Conservation (phyloP, 2,797 vertebrate genomes). For the Brotogeris chrysoptera region DNA sequence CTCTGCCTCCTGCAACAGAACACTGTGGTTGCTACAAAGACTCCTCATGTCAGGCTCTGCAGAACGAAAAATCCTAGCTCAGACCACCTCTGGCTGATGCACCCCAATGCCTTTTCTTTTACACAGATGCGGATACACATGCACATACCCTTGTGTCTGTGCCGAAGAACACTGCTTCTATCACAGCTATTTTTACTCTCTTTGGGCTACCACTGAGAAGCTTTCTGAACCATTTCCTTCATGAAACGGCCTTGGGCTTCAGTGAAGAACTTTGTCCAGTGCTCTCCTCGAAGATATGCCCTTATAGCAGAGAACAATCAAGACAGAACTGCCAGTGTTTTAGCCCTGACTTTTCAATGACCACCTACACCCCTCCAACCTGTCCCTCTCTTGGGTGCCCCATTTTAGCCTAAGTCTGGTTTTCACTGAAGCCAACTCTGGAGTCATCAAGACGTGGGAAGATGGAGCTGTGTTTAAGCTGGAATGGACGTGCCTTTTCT, state of each 20-base stretch:
- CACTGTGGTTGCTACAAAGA: not conserved
- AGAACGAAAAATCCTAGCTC: not conserved
- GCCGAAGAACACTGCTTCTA: not conserved
- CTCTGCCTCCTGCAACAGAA: conserved; percentile 28
- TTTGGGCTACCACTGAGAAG: not conserved
- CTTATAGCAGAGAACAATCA: not conserved
- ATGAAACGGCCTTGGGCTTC: not conserved
- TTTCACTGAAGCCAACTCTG: not conserved
- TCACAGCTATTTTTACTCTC: not conserved
- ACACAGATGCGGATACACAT: not conserved
- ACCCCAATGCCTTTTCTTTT: not conserved
- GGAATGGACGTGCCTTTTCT: not conserved
- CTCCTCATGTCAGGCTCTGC: not conserved
- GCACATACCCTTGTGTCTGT: not conserved
- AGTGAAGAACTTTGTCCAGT: not conserved
- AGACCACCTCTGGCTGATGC: not conserved
- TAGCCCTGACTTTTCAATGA: not conserved
- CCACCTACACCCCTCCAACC: not conserved
- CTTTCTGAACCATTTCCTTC: not conserved
- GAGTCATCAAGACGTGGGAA: not conserved
- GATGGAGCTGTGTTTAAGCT: not conserved
- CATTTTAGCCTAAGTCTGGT: not conserved
- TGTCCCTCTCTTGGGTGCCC: not conserved
- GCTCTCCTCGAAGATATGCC: not conserved
- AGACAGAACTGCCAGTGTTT: not conserved